Base-by-base conservation (phyloP, 2,888 invertebrate species). In the Ischnura elegans region DNA sequence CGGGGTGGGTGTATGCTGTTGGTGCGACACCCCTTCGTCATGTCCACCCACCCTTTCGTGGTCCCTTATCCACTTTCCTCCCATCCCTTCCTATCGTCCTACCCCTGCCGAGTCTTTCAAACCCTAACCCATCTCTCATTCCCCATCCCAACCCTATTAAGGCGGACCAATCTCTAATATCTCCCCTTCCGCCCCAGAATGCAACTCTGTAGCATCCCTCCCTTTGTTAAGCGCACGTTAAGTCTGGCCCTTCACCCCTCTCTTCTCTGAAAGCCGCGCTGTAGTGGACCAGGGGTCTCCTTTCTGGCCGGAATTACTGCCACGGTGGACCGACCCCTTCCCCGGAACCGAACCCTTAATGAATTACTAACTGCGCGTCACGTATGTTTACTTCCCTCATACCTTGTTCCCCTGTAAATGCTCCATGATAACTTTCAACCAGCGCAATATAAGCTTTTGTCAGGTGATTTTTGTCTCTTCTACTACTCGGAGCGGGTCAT, bases 291-390 rank as follows among this genome's bases (percentile, higher is more conserved):
- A 76, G 76, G 76, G 76, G 76, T 76, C 76, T 8, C n/a, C 29
- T 36, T 36, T 76, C 76, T 36, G 36, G 76, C 25, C 3, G 76
- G 76, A 76, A 76, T 76, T 76, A 76, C 76, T 76, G 36, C 76
- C 36, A 36, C 36, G 13, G 16, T 36, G 76, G 0, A 13, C 29
- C n/a, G 29, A 76, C 66, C 66, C 66, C n/a, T n/a, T n/a, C n/a
- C 16, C n/a, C 66, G 10, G 29, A 3, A 36, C 76, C 29, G 61
- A 47, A 36, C n/a, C 90, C 42, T n/a, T 90, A 61, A 90, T 61
- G 90, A 90, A 90, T 66, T 90, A 61, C 66, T 42, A 61, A 90
- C 61, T 42, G 43, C 42, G 43, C 36, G 90, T 90, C 90, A 90
- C 90, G 66, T 90, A 45, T 66, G 66, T 42, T 43, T 66, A 13